Base-by-base conservation (phyloP, 2,113 vertebrate genomes). In the Capra hircus region DNA sequence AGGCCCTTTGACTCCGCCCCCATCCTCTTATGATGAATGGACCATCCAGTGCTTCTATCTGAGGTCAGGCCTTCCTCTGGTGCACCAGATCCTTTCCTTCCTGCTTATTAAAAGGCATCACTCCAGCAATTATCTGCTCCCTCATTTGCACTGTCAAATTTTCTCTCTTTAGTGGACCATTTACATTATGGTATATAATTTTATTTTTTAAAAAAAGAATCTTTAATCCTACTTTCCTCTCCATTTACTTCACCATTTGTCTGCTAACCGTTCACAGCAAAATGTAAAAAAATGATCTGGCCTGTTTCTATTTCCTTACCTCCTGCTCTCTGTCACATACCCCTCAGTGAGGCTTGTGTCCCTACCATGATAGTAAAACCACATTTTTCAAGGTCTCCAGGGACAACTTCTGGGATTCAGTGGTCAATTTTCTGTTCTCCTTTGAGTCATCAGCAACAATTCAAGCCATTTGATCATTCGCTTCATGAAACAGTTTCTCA, bases 101-200 rank as follows among this genome's bases (percentile, higher is more conserved):
- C 64, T 93, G 78, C 60, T 94, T 92, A 74, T 90, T 95, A 92
- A 81, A 96, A 91, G 36, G 10, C 57, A 82, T 52, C 77, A 40
- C 55, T 94, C 88, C 77, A n/a, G 94, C 78, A 82, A 78, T 93
- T 93, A 91, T 60, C 90, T 53, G 23, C 90, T 88, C 27, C 88
- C 53, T 96, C 36, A 14, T 74, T n/a, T 8, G 23, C 59, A 52
- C 55, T 81, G 62, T 93, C 92, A 91, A 48, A 83, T 93, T 94
- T 96, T 96, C 78, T 87, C 53, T 94, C n/a, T 86, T 40, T 6
- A 62, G 45, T 36, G 94, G 48, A 86, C 78, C 81, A 45, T 97
- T 86, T 81, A 67, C 67, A 89, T 86, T 87, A 62, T 91, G 48
- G 60, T 52, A 86, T 78, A 57, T 82, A 86, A 87, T 50, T 36